These are phyloP conservation scores for Syngnathoides biaculeatus DNA, from an alignment of 2,113 vertebrate species.

Conservation along the genomic window DNA sequence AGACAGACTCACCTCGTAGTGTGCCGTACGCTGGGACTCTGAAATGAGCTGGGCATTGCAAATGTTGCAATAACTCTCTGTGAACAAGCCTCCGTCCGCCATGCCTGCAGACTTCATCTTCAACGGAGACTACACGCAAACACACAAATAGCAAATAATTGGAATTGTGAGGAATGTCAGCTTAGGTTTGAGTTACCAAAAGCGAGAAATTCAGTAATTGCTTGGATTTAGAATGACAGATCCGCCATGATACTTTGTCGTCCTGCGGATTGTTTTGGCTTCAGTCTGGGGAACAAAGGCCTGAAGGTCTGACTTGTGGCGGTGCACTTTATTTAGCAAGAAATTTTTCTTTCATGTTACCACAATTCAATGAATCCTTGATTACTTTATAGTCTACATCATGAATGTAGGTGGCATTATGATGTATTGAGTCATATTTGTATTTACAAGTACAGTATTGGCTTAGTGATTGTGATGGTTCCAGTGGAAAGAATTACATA, in stretches of 20 bases:
- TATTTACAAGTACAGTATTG: not conserved
- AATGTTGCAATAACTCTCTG: conserved; percentile 83
- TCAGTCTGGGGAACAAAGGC: conserved; percentile 23
- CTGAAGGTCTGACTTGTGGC: conserved; percentile 20
- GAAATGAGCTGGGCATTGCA: conserved; percentile 84
- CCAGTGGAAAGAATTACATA: not conserved
- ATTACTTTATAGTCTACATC: not conserved
- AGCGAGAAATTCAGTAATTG: conserved; percentile 23
- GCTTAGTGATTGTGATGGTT: not conserved
- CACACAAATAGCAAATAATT: conserved; percentile 37
- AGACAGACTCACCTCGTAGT: conserved; percentile 78
- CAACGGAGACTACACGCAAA: conserved; percentile 59
- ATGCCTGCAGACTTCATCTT: conserved; percentile 80
- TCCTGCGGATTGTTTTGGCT: conserved; percentile 33
- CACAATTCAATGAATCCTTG: not conserved
- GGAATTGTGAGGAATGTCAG: conserved; percentile 32
- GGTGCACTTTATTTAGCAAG: conserved; percentile 17
- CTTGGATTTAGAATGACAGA: conserved; percentile 33
- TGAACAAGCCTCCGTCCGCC: conserved; percentile 77
- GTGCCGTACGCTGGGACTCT: conserved; percentile 80
- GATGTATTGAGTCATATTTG: not conserved
- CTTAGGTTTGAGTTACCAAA: conserved; percentile 24
- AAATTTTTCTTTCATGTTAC: conserved; percentile 1
- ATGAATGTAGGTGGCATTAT: not conserved
- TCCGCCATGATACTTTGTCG: conserved; percentile 35